phyloP scores from a whole-genome alignment of 2,113 vertebrate species.

The Aptenodytes patagonicus region DNA sequence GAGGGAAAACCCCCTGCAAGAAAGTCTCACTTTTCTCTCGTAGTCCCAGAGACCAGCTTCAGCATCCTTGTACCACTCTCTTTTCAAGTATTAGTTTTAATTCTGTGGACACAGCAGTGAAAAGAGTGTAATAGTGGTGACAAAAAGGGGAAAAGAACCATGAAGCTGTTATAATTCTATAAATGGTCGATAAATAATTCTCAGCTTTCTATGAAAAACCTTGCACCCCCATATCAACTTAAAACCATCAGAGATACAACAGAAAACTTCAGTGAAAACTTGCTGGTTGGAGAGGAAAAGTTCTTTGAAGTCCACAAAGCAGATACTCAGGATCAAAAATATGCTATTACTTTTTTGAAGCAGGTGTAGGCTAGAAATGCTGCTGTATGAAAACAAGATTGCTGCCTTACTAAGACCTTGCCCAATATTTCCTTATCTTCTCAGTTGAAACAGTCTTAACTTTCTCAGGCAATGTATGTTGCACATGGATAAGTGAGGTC shows the following conservation, averaged over 20 bases:
- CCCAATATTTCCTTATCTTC: neutral
- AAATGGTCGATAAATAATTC: neutral
- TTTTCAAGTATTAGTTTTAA: neutral
- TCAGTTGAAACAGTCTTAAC: neutral
- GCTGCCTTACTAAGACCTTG: neutral
- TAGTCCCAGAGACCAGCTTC: neutral
- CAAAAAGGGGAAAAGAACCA: neutral
- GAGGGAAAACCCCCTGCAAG: neutral
- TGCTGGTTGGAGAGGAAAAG: conserved; percentile 64
- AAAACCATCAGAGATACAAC: neutral
- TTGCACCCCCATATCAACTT: conserved; percentile 41
- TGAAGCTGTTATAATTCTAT: neutral
- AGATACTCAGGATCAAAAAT: neutral
- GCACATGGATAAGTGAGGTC: neutral
- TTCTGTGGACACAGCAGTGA: neutral
- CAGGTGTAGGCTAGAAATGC: neutral
- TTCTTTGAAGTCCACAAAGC: neutral
- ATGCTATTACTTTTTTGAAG: neutral
- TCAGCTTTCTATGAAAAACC: conserved; percentile 13
- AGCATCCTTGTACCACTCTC: neutral
- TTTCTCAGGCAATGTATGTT: neutral
- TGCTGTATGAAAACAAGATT: neutral
- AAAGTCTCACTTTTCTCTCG: neutral
- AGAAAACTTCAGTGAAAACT: conserved; percentile 67
- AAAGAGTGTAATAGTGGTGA: neutral